phyloP scores from a whole-genome alignment of 2,888 invertebrate species.

The Hanleya hanleyi region DNA sequence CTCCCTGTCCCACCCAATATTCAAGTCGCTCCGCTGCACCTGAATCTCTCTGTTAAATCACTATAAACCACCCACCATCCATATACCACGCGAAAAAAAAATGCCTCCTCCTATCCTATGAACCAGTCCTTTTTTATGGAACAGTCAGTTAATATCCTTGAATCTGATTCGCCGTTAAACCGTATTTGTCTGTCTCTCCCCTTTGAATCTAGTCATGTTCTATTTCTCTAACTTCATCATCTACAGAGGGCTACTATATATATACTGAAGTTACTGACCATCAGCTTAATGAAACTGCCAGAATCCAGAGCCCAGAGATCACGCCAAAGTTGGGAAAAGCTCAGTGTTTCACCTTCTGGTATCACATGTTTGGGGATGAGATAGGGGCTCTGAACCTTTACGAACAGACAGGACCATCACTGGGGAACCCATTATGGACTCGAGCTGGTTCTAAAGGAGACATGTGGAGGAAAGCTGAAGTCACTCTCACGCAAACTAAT shows the following conservation, averaged over 20 bases:
- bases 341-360: constrained; percentile 53
- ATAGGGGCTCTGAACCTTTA: constrained; percentile 53
- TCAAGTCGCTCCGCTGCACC: too few relatives aligned
- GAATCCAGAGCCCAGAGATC: constrained; percentile 51
- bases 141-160: too few relatives aligned
- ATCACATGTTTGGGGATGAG: constrained; percentile 61
- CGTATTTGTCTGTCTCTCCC: background rate
- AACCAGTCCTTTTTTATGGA: too few relatives aligned
- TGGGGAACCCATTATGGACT: constrained; percentile 36
- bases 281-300: constrained; percentile 76
- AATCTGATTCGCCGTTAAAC: too few relatives aligned
- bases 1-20: too few relatives aligned
- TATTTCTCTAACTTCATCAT: background rate
- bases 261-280: constrained; percentile 74
- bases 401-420: background rate
- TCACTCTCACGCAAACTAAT: background rate
- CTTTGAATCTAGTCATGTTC: background rate
- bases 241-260: constrained; percentile 47
- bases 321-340: constrained; percentile 16
- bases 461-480: constrained; percentile 49
- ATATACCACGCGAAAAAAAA: too few relatives aligned
- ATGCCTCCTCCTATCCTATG: too few relatives aligned
- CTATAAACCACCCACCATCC: too few relatives aligned
- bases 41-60: too few relatives aligned
- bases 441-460: constrained; percentile 45